A percentile compares a stretch with the other conserved stretches of the same genome.
These are phyloP conservation scores for Coenonympha glycerion DNA, from an alignment of 2,888 invertebrate species.

Conservation along the genomic window DNA sequence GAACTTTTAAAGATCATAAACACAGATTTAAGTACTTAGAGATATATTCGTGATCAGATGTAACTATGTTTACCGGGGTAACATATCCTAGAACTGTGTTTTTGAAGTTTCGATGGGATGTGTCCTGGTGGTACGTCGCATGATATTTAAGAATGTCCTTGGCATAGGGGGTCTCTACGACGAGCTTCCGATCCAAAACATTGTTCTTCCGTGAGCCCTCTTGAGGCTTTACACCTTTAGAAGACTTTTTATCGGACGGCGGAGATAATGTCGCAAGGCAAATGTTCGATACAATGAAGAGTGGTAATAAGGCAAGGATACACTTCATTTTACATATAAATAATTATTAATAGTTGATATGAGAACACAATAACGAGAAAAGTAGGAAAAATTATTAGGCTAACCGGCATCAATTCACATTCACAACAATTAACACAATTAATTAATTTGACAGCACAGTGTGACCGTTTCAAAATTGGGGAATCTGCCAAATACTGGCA, in stretches of 20 bases:
- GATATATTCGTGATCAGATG: too few species aligned
- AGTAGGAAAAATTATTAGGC: not conserved
- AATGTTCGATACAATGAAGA: slow-evolving; percentile 52
- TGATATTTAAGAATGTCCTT: slow-evolving; percentile 86
- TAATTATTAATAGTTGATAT: not conserved
- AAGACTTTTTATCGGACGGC: slow-evolving; percentile 63
- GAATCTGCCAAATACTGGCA: too few species aligned
- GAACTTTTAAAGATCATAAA: too few species aligned
- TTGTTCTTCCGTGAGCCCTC: slow-evolving; percentile 78
- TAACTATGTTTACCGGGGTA: slow-evolving; percentile 88
- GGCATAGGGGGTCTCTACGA: slow-evolving; percentile 79
- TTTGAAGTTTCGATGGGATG: slow-evolving; percentile 78
- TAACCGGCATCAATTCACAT: too few species aligned
- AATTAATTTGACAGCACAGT: too few species aligned
- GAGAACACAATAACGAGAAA: not conserved
- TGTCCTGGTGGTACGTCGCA: slow-evolving; percentile 83
- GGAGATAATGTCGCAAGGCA: slow-evolving; percentile 67
- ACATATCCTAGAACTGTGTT: slow-evolving; percentile 91
- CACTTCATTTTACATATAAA: slow-evolving; percentile 46
- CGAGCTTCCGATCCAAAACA: slow-evolving; percentile 82
- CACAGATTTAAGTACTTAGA: too few species aligned
- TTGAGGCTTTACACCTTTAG: slow-evolving; percentile 64
- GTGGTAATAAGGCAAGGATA: slow-evolving; percentile 48
- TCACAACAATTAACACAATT: too few species aligned
- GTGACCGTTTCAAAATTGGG: too few species aligned